Conservation (phyloP, 2,113 vertebrate genomes). For the Hiodon alosoides region DNA sequence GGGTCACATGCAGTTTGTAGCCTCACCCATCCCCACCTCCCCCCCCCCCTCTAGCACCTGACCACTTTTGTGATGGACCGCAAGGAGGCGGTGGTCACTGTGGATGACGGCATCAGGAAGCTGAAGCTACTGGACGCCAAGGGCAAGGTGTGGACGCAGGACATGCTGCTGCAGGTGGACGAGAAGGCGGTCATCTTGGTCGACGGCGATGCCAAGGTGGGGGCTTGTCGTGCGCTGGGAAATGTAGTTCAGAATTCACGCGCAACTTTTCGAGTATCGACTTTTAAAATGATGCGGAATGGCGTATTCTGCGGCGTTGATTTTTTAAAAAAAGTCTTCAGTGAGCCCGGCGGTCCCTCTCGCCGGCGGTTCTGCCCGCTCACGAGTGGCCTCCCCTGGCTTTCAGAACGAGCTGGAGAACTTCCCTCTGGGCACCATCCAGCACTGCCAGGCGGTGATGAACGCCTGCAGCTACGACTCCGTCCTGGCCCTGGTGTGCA, state of each 20-base stretch:
- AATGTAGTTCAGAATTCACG: too few relatives aligned
- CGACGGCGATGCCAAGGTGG: constrained; percentile 85
- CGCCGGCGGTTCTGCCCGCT: too few relatives aligned
- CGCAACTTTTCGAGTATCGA: too few relatives aligned
- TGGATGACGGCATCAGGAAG: constrained; percentile 87
- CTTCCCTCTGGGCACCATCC: constrained; percentile 79
- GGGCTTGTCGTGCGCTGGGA: background rate
- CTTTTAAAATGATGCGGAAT: too few relatives aligned
- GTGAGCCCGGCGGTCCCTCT: too few relatives aligned
- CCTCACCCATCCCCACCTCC: background rate
- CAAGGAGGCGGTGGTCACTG: constrained; percentile 86
- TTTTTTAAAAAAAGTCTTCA: too few relatives aligned
- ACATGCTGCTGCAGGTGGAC: constrained; percentile 93
- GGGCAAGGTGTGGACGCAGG: constrained; percentile 97
- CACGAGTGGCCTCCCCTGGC: background rate
- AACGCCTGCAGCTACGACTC: constrained; percentile 87
- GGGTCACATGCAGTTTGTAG: background rate
- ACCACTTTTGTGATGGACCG: constrained; percentile 92
- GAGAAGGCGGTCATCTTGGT: constrained; percentile 81
- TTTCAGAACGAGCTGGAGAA: constrained; percentile 89
- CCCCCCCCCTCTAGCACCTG: constrained; percentile 69
- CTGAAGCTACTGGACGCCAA: constrained; percentile 89
- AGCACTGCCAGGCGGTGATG: constrained; percentile 86
- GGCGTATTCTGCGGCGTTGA: too few relatives aligned
- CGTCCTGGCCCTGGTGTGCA: constrained; percentile 86